These are phyloP conservation scores for Junonia oenone DNA, from an alignment of 2,888 invertebrate genomes.

Conservation along the genomic window DNA sequence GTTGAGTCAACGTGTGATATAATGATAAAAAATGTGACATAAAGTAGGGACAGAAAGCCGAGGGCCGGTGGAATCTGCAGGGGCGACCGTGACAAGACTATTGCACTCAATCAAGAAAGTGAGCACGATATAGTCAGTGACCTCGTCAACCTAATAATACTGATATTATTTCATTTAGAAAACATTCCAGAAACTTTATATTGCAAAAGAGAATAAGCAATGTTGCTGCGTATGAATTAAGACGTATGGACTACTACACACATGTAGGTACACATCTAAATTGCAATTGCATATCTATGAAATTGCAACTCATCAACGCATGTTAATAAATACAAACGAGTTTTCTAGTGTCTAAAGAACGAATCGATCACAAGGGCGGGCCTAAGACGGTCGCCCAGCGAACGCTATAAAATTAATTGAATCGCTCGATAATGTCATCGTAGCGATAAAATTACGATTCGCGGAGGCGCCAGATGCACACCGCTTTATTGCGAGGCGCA, in stretches of 20 bases:
- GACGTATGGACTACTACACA: too few relatives aligned
- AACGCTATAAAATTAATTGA: slow-evolving; percentile 63
- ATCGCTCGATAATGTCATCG: slow-evolving; percentile 59
- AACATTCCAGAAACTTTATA: too few relatives aligned
- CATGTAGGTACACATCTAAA: background rate
- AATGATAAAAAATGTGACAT: slow-evolving; percentile 20
- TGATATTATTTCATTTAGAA: background rate
- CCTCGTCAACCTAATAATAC: slow-evolving; percentile 21
- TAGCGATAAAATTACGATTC: slow-evolving; percentile 67
- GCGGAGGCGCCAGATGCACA: slow-evolving; percentile 65
- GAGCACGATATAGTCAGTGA: slow-evolving; percentile 39
- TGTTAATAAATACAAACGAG: background rate
- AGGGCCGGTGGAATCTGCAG: slow-evolving; percentile 19
- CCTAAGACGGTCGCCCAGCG: slow-evolving; percentile 30
- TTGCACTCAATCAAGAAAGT: slow-evolving; percentile 63
- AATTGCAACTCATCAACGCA: background rate
- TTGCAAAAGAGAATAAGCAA: too few relatives aligned
- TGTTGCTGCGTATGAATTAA: too few relatives aligned
- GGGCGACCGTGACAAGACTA: slow-evolving; percentile 18
- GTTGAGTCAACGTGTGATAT: slow-evolving; percentile 19
- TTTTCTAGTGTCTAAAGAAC: background rate
- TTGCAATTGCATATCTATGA: background rate
- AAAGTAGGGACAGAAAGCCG: slow-evolving; percentile 20
- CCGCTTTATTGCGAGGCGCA: slow-evolving; percentile 60
- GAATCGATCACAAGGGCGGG: slow-evolving; percentile 5